Evolutionary conservation across 1,140 invertebrate genomes (phyloP).

Genomic region (Medauroidea extradentata): DNA sequence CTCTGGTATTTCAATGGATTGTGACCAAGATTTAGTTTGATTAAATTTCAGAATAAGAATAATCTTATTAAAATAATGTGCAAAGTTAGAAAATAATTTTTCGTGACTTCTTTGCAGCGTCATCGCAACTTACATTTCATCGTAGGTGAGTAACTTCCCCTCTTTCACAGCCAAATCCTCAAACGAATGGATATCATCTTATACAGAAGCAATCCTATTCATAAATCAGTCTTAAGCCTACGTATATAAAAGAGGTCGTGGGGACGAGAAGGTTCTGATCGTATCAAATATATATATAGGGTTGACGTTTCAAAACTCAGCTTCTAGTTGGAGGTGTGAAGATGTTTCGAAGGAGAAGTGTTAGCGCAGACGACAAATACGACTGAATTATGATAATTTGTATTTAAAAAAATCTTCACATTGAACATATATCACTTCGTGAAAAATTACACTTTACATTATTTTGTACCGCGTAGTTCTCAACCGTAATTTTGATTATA

Average conservation of each 20-base stretch:
- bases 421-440: too few species aligned
- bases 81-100: too few species aligned
- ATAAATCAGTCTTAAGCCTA: slow-evolving; percentile 5
- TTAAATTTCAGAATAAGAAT: too few species aligned
- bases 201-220: not conserved
- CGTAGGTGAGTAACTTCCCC: not conserved
- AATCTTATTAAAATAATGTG: too few species aligned
- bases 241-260: not conserved
- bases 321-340: not conserved
- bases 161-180: slow-evolving; percentile 4
- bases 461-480: too few species aligned
- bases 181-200: slow-evolving; percentile 2
- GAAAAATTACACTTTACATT: too few species aligned
- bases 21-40: too few species aligned
- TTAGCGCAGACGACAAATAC: not conserved
- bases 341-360: not conserved
- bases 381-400: not conserved
- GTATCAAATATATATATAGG: not conserved
- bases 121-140: too few species aligned
- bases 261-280: not conserved
- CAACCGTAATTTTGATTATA: too few species aligned
- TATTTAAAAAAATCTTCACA: not conserved
- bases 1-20: too few species aligned
- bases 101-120: too few species aligned
- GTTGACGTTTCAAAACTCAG: not conserved